A percentile compares a stretch with the other conserved stretches of the same genome.
phyloP scores from a whole-genome alignment of 2,888 invertebrate species.

The Caenorhabditis plicata region DNA sequence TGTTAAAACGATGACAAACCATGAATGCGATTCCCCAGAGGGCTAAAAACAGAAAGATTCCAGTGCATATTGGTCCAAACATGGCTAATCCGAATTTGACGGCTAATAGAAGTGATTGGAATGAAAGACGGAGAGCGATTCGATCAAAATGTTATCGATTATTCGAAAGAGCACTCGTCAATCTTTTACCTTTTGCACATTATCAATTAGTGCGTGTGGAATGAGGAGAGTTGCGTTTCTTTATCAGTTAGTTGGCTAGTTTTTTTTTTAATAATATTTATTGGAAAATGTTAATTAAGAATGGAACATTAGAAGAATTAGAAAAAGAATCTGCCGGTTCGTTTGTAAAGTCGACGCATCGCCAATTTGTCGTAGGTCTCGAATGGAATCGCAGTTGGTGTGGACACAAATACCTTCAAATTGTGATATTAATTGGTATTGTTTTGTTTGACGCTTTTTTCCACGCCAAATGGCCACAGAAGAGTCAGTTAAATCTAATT shows the following conservation, averaged over 20 bases:
- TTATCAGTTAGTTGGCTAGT: too few species aligned
- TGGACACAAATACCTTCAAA: slow-evolving; percentile 36
- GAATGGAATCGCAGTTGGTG: slow-evolving; percentile 41
- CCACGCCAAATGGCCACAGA: background rate
- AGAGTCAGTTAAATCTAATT: too few species aligned
- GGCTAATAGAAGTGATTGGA: background rate
- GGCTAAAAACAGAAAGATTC: slow-evolving; percentile 45
- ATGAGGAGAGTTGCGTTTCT: too few species aligned
- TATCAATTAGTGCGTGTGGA: slow-evolving; percentile 11
- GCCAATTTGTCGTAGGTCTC: slow-evolving; percentile 47
- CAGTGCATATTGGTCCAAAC: slow-evolving; percentile 49
- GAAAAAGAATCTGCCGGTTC: slow-evolving; percentile 60
- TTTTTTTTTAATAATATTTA: background rate
- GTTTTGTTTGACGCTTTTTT: background rate
- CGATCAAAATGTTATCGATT: background rate
- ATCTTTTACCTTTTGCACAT: slow-evolving; percentile 30
- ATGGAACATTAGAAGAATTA: slow-evolving; percentile 11
- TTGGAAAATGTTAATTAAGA: background rate
- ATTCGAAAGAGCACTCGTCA: slow-evolving; percentile 27
- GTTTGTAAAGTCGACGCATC: slow-evolving; percentile 56
- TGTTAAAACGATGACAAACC: slow-evolving; percentile 22
- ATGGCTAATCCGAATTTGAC: slow-evolving; percentile 8
- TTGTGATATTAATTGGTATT: background rate
- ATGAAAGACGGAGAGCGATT: background rate
- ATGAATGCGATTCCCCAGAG: slow-evolving; percentile 56